phyloP scores from a whole-genome alignment of 2,888 invertebrate species.

The Thera obeliscata region DNA sequence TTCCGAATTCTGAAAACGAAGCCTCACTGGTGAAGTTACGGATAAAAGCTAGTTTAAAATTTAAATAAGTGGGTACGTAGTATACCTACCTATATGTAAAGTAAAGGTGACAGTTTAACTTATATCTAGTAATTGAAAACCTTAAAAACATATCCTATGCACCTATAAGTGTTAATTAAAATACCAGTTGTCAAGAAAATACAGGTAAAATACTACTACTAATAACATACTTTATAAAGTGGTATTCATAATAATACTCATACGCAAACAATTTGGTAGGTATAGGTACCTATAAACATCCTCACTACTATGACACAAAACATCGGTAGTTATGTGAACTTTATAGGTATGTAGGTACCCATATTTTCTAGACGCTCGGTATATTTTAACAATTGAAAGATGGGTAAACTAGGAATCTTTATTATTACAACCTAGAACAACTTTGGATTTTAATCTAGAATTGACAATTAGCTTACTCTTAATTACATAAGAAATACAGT shows the following conservation, averaged over 20 bases:
- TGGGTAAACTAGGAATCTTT: background rate
- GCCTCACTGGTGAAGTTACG: too few relatives aligned
- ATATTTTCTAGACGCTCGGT: background rate
- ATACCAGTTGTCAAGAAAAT: background rate
- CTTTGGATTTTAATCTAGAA: constrained; percentile 23
- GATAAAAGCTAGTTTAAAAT: too few relatives aligned
- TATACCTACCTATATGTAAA: background rate
- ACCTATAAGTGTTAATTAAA: background rate
- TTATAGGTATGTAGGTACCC: too few relatives aligned
- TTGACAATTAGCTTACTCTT: constrained; percentile 17
- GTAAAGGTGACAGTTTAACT: background rate
- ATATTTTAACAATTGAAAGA: background rate
- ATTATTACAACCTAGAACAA: background rate
- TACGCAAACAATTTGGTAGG: too few relatives aligned
- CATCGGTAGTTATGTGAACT: too few relatives aligned
- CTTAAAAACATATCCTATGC: constrained; percentile 2
- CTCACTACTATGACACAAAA: too few relatives aligned
- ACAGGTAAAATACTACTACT: background rate
- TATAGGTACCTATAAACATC: too few relatives aligned
- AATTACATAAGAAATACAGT: background rate
- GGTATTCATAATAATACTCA: too few relatives aligned
- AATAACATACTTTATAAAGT: too few relatives aligned
- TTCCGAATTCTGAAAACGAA: too few relatives aligned
- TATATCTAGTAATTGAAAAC: constrained; percentile 17
- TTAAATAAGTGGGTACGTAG: background rate